Conservation (phyloP, 2,797 vertebrate genomes). For the Knipowitschia caucasica region DNA sequence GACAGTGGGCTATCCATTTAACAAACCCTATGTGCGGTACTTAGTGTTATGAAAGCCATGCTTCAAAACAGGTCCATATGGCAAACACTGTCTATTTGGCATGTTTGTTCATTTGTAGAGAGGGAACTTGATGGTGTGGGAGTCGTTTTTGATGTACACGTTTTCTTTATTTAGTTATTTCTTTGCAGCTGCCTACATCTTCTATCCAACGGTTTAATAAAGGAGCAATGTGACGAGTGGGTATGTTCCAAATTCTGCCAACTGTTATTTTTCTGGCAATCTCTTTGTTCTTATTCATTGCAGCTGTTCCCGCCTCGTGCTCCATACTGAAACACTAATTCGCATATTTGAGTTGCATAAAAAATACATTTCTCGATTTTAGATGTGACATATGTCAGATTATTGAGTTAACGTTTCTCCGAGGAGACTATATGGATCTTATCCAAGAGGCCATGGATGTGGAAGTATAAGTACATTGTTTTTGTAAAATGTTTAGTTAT, state of each 20-base stretch:
- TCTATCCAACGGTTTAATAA: neutral
- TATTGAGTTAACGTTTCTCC: neutral
- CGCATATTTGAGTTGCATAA: neutral
- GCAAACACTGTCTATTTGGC: neutral
- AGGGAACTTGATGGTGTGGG: neutral
- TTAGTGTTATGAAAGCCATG: neutral
- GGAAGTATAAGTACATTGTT: too few relatives aligned
- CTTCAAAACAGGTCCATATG: neutral
- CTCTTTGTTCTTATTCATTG: constrained; percentile 18
- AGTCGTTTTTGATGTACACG: neutral
- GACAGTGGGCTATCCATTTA: constrained; percentile 2
- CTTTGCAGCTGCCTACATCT: neutral
- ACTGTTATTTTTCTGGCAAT: constrained; percentile 9
- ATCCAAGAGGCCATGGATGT: too few relatives aligned
- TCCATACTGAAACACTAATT: constrained; percentile 23
- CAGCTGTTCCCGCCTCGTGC: constrained; percentile 28
- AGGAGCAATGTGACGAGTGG: constrained; percentile 5
- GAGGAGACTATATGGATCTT: neutral
- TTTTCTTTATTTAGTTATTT: neutral
- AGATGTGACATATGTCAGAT: constrained; percentile 1
- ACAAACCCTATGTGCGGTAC: constrained; percentile 3
- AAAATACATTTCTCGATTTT: constrained; percentile 1
- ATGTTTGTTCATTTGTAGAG: neutral
- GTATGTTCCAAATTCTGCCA: constrained; percentile 14
- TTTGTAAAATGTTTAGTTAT: too few relatives aligned